Evolutionary conservation across 2,797 vertebrate species (phyloP).

Genomic region (Clarias laeviceps): DNA sequence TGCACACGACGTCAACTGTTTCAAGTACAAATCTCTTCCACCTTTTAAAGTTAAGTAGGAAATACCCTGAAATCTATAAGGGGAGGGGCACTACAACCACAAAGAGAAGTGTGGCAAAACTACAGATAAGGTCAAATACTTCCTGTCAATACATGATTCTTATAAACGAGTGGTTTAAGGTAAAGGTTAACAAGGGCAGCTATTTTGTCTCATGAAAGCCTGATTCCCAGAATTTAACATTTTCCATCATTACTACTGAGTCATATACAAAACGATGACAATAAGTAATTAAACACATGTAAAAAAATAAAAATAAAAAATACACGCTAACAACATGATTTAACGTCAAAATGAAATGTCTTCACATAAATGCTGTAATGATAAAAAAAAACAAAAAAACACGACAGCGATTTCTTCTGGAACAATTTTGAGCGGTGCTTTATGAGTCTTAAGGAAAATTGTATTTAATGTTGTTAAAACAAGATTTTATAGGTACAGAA

Average conservation of each 20-base stretch:
- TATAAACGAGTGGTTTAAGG: constrained; percentile 52
- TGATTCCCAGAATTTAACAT: constrained; percentile 8
- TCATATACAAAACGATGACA: not conserved
- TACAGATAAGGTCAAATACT: constrained; percentile 54
- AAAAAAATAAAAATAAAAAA: not conserved
- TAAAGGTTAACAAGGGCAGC: constrained; percentile 28
- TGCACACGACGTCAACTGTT: not conserved
- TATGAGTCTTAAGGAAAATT: no score
- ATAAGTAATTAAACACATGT: not conserved
- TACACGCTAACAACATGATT: not conserved
- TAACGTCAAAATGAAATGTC: not conserved
- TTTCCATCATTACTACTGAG: constrained; percentile 16
- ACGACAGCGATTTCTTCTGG: no score
- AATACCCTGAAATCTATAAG: constrained; percentile 46
- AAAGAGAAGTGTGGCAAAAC: constrained; percentile 36
- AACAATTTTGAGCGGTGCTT: no score
- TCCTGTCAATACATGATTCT: constrained; percentile 52
- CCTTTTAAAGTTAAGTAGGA: constrained; percentile 46
- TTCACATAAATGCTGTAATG: not conserved
- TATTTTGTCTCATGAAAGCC: constrained; percentile 23
- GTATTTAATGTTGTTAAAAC: no score
- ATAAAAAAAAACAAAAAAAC: no score
- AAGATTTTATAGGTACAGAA: no score
- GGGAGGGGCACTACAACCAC: constrained; percentile 44
- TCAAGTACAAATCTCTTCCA: constrained; percentile 5